A percentile compares a stretch with the other conserved stretches of the same genome.
These are phyloP conservation scores for Lepidothrix coronata DNA, from an alignment of 2,113 vertebrate genomes.

Conservation along the genomic window DNA sequence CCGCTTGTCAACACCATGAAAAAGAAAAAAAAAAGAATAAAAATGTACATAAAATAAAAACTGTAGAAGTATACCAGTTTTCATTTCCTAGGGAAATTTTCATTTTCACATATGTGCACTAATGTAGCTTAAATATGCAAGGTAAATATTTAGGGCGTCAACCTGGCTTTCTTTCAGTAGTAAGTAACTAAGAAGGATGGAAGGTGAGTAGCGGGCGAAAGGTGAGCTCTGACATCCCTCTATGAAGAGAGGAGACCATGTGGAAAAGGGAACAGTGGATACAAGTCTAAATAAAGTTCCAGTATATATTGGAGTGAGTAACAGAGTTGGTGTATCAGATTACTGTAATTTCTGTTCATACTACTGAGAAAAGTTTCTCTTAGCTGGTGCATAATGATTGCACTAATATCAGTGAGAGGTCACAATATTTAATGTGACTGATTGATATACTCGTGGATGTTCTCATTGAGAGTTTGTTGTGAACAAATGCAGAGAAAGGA, in stretches of 20 bases:
- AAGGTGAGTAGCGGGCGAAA: background rate
- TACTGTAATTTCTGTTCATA: background rate
- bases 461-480: background rate
- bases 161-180: background rate
- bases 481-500: background rate
- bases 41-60: background rate
- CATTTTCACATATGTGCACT: background rate
- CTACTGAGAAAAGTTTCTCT: background rate
- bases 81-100: background rate
- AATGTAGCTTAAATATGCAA: background rate
- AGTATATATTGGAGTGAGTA: background rate
- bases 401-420: background rate
- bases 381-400: background rate
- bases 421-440: background rate
- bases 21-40: background rate
- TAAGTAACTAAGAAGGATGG: background rate
- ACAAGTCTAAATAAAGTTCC: background rate
- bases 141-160: background rate
- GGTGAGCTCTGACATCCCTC: background rate
- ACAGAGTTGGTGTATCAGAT: background rate
- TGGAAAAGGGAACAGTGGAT: background rate
- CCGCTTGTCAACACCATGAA: background rate
- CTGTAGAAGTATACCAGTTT: background rate
- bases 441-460: background rate
- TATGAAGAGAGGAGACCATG: background rate